phyloP scores from a whole-genome alignment of 2,797 vertebrate genomes.

The Tinamus major region DNA sequence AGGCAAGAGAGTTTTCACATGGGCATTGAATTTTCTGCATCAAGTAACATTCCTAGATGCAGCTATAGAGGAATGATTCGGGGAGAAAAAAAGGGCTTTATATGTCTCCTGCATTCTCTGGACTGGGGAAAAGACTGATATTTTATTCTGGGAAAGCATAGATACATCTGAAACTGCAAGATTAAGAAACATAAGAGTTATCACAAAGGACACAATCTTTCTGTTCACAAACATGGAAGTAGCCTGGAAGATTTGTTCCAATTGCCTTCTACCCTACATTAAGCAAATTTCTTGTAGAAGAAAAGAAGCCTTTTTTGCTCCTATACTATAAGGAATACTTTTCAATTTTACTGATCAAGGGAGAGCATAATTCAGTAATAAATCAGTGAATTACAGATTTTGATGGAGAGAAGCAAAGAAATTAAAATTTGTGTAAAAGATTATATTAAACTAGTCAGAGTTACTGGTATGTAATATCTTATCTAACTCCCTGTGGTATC shows the following conservation, averaged over 20 bases:
- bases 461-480: not conserved
- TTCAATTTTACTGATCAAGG: not conserved
- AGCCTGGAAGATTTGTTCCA: not conserved
- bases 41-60: not conserved
- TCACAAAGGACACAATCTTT: not conserved
- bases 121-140: not conserved
- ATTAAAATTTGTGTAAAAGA: slow-evolving; percentile 3
- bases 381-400: not conserved
- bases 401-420: not conserved
- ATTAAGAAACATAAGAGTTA: not conserved
- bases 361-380: not conserved
- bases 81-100: not conserved
- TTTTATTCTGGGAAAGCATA: not conserved
- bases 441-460: not conserved
- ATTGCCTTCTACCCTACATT: not conserved
- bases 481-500: slow-evolving; percentile 34
- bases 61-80: not conserved
- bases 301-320: not conserved
- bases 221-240: not conserved
- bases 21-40: not conserved
- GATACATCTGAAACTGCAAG: not conserved
- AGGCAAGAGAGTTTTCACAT: not conserved
- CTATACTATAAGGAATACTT: not conserved
- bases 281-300: not conserved
- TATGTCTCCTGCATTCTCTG: not conserved